Conservation (phyloP, 2,113 vertebrate species). For the Noturus placidus region DNA sequence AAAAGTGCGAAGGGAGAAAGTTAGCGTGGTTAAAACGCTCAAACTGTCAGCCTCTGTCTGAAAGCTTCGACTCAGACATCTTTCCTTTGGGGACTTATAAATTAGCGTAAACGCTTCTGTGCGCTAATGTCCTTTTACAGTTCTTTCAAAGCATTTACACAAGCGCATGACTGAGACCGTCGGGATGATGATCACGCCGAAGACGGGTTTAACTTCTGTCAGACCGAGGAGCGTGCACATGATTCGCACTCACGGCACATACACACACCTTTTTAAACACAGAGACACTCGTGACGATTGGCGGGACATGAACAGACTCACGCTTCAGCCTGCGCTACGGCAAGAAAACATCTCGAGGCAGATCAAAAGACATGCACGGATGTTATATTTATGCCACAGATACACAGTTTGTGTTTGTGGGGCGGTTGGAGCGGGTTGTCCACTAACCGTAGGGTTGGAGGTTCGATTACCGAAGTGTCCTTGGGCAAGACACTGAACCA, state of each 20-base stretch:
- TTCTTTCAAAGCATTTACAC: constrained; percentile 22
- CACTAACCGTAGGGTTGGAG: too few relatives aligned
- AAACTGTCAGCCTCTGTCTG: constrained; percentile 44
- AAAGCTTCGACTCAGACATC: constrained; percentile 28
- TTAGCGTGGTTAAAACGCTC: constrained; percentile 20
- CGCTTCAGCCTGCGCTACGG: background rate
- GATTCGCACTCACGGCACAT: background rate
- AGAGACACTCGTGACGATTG: background rate
- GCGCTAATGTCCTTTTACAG: constrained; percentile 21
- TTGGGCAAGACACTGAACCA: too few relatives aligned
- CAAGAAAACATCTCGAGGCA: background rate
- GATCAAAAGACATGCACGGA: background rate
- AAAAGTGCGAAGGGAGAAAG: constrained; percentile 12
- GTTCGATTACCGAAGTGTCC: too few relatives aligned
- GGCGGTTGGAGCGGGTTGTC: too few relatives aligned
- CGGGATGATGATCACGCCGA: background rate
- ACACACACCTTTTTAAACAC: background rate
- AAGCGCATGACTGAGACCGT: constrained; percentile 34
- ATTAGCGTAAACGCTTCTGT: constrained; percentile 26
- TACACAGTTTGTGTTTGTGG: too few relatives aligned
- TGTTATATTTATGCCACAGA: background rate
- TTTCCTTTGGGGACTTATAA: constrained; percentile 26
- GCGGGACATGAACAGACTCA: background rate
- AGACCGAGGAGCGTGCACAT: background rate
- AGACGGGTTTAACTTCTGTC: background rate